phyloP scores from a whole-genome alignment of 2,888 invertebrate species.

The Tillus elongatus region DNA sequence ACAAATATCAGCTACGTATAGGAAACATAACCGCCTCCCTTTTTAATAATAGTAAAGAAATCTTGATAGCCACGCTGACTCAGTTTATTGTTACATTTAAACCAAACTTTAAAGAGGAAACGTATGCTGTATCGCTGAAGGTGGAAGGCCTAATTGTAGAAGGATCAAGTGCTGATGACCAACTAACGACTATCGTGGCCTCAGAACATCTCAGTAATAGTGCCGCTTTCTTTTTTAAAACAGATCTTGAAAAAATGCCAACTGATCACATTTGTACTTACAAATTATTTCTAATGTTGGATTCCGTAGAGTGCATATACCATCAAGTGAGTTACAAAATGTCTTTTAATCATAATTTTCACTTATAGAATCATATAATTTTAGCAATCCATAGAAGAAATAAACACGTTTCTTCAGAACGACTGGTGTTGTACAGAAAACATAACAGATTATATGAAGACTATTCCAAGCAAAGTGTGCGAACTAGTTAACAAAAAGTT shows the following conservation, averaged over 20 bases:
- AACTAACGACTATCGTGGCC: slow-evolving; percentile 59
- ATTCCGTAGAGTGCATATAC: slow-evolving; percentile 68
- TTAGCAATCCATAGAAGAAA: slow-evolving; percentile 63
- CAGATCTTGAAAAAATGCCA: slow-evolving; percentile 67
- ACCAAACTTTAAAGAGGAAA: slow-evolving; percentile 30
- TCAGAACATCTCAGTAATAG: slow-evolving; percentile 53
- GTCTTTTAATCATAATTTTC: slow-evolving; percentile 6
- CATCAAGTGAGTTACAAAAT: slow-evolving; percentile 72
- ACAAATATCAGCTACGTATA: slow-evolving; percentile 65
- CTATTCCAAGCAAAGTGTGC: slow-evolving; percentile 21
- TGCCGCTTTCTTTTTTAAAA: slow-evolving; percentile 59
- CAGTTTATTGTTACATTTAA: slow-evolving; percentile 47
- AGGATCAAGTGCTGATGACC: slow-evolving; percentile 63
- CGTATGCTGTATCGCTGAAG: slow-evolving; percentile 30
- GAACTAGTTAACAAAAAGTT: slow-evolving; percentile 27
- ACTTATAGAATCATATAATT: slow-evolving; percentile 24
- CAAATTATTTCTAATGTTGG: slow-evolving; percentile 56
- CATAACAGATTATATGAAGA: slow-evolving; percentile 16
- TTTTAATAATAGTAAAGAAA: slow-evolving; percentile 59
- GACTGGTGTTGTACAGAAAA: slow-evolving; percentile 14
- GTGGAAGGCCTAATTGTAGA: slow-evolving; percentile 70
- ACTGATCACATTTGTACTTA: slow-evolving; percentile 56
- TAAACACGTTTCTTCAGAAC: slow-evolving; percentile 60
- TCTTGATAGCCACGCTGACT: slow-evolving; percentile 61
- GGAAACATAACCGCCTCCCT: slow-evolving; percentile 63